Percentiles rank a stretch among this genome's conserved stretches.
phyloP scores from a whole-genome alignment of 1,140 invertebrate genomes.

The Carcinoscorpius rotundicauda region DNA sequence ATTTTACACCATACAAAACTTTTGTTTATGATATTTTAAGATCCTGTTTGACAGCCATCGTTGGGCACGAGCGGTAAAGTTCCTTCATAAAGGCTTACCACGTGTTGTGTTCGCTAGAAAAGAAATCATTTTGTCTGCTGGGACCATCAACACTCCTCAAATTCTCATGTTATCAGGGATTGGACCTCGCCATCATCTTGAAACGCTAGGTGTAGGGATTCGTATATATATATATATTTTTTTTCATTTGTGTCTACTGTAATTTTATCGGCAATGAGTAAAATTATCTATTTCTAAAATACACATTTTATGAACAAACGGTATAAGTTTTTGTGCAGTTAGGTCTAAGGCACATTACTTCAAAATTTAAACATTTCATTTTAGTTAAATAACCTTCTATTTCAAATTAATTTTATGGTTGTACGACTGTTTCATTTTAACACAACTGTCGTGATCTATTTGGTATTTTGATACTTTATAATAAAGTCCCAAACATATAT shows the following conservation, averaged over 20 bases:
- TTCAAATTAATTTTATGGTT: not conserved
- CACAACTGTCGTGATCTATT: not conserved
- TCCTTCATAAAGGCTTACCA: constrained; percentile 47
- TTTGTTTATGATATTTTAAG: constrained; percentile 29
- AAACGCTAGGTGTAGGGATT: constrained; percentile 10
- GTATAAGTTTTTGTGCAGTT: not conserved
- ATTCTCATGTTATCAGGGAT: constrained; percentile 81
- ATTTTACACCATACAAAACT: not conserved
- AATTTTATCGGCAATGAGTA: not conserved
- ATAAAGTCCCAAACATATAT: not conserved
- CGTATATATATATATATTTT: not conserved
- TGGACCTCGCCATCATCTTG: constrained; percentile 50
- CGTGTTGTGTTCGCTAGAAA: constrained; percentile 52
- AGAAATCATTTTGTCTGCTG: constrained; percentile 67
- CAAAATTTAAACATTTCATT: too few relatives aligned
- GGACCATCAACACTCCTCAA: constrained; percentile 64
- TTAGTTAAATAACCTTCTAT: too few relatives aligned
- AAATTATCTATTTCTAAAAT: not conserved
- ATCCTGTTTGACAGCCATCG: constrained; percentile 70
- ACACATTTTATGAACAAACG: not conserved
- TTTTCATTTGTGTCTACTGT: not conserved
- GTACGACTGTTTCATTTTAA: not conserved
- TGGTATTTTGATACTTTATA: not conserved
- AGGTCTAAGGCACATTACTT: too few relatives aligned
- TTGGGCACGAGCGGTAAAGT: constrained; percentile 61